Evolutionary conservation across 2,888 invertebrate species (phyloP).

Genomic region (Amiota mariae): DNA sequence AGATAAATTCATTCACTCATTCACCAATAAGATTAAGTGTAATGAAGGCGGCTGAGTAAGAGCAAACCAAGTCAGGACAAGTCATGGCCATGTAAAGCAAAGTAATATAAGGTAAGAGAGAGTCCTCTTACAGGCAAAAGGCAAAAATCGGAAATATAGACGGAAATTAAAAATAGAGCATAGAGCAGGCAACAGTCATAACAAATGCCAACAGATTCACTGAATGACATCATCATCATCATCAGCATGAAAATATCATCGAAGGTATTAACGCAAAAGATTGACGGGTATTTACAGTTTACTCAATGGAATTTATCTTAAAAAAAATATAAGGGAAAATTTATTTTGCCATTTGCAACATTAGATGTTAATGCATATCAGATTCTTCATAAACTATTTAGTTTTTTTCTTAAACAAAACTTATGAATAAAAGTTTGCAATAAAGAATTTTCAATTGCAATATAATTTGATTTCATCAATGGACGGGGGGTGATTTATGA

Average conservation of each 20-base stretch:
- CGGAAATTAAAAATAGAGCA: slow-evolving; percentile 67
- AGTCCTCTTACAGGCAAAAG: slow-evolving; percentile 7
- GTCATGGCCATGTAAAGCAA: no score
- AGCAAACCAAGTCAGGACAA: no score
- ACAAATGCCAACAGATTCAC: background rate
- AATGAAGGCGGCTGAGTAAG: no score
- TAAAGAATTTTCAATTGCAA: no score
- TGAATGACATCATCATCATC: background rate
- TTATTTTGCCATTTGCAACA: no score
- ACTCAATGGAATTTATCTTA: slow-evolving; percentile 8
- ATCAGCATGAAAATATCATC: no score
- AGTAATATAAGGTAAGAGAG: background rate
- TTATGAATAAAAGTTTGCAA: no score
- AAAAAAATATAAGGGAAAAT: background rate
- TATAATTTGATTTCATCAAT: no score
- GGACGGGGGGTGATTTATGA: no score
- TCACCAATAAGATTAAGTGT: no score
- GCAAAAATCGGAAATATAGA: slow-evolving; percentile 67
- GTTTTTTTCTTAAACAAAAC: background rate
- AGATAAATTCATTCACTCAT: no score
- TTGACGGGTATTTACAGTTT: slow-evolving; percentile 17
- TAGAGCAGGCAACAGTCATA: background rate
- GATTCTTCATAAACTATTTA: background rate
- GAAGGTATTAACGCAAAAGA: background rate
- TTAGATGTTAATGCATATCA: background rate